phyloP scores from a whole-genome alignment of 1,140 invertebrate species.

The Drosophila pachea region DNA sequence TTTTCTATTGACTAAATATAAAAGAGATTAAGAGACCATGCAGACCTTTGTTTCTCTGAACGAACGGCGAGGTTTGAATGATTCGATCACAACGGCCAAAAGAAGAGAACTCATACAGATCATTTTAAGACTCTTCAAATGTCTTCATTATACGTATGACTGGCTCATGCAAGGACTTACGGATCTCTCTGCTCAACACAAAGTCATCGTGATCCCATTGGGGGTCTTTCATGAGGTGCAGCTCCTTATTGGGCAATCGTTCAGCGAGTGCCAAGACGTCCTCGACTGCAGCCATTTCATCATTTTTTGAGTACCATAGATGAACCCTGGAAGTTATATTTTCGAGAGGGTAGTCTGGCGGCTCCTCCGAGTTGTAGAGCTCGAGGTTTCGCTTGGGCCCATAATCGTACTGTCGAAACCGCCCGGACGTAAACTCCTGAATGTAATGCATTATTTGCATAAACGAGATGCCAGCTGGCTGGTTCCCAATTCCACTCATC shows the following conservation, averaged over 20 bases:
- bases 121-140: slow-evolving; percentile 26
- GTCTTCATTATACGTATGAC: slow-evolving; percentile 55
- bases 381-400: slow-evolving; percentile 78
- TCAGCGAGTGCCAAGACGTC: slow-evolving; percentile 81
- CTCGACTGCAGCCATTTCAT: slow-evolving; percentile 80
- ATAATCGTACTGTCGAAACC: slow-evolving; percentile 79
- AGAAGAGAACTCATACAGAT: background rate
- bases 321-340: slow-evolving; percentile 82
- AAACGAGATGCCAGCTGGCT: slow-evolving; percentile 80
- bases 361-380: slow-evolving; percentile 77
- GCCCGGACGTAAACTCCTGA: slow-evolving; percentile 75
- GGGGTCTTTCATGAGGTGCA: slow-evolving; percentile 80
- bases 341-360: slow-evolving; percentile 81
- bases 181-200: slow-evolving; percentile 37
- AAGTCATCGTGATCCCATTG: slow-evolving; percentile 84
- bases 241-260: slow-evolving; percentile 62
- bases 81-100: background rate
- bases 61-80: background rate
- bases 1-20: slow-evolving; percentile 11
- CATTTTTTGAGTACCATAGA: slow-evolving; percentile 82
- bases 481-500: slow-evolving; percentile 75
- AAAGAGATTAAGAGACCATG: slow-evolving; percentile 2
- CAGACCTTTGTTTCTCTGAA: too few relatives aligned
- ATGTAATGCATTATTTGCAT: slow-evolving; percentile 80
- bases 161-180: slow-evolving; percentile 55